Base-by-base conservation (phyloP, 2,797 vertebrate species). In the Spinus pinus region DNA sequence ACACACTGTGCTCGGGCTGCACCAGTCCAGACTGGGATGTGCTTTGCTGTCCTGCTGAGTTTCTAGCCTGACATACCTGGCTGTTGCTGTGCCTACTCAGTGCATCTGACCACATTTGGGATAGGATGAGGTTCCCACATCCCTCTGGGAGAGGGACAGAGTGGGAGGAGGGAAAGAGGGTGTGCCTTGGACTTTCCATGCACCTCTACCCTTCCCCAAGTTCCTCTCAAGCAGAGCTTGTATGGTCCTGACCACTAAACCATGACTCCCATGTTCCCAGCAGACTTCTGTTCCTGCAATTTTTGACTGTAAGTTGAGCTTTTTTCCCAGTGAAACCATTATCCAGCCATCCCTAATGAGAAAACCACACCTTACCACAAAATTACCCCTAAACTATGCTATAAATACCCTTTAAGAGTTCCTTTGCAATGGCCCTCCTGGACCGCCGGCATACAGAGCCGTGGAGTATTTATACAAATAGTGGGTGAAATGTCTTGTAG, bases 1-100 rank as follows among this genome's bases (percentile, higher is more conserved):
- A 10, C 0, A 0, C 12, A 27, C 24, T 65, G 17, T 30, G 25
- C 58, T 62, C 0, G 0, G 30, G 18, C 12, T 42, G 33, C 20
- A 6, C 9, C 10, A 18, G 22, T 7, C 12, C 30, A 27, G 33
- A 7, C 31, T n/a, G 46, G 41, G 31, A 27, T 19, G 9, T 4
- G 31, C 25, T 70, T 57, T 54, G n/a, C 41, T 50, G n/a, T 14
- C 30, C 54, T 50, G 9, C 12, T 41, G 39, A 49, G 21, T 37
- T 90, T 71, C 66, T 17, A 44, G 42, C 11, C 31, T 57, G 30
- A 39, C 30, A 17, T 3, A 12, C 9, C 14, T 62, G 49, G 7
- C 44, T 85, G 8, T 18, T 74, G 12, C 57, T 62, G n/a, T 75
- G n/a, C 16, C 77, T 57, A 27, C 31, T 14, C 28, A 31, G 42